These are phyloP conservation scores for Hanleya hanleyi DNA, from an alignment of 2,888 invertebrate species.

Conservation along the genomic window DNA sequence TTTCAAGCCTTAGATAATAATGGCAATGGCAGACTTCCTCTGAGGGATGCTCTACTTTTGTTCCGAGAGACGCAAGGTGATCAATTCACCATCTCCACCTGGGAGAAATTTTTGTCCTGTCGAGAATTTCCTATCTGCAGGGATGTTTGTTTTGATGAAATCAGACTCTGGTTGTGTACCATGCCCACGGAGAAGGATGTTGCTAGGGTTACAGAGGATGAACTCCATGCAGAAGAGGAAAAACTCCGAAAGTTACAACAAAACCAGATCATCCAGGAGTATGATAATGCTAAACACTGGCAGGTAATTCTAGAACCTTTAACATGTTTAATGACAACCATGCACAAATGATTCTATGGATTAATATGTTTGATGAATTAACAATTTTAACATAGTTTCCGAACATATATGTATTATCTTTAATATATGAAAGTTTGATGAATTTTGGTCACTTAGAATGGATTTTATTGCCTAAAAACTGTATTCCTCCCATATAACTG, in stretches of 20 bases:
- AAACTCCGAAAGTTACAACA: conserved; percentile 36
- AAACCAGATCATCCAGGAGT: conserved; percentile 33
- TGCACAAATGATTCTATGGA: no score
- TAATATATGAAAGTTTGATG: no score
- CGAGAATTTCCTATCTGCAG: conserved; percentile 40
- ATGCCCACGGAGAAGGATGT: conserved; percentile 40
- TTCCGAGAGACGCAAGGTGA: conserved; percentile 66
- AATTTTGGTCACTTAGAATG: no score
- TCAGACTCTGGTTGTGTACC: conserved; percentile 59
- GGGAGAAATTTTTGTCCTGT: conserved; percentile 57
- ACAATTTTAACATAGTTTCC: no score
- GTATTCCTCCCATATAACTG: no score
- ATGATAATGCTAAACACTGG: conserved; percentile 30
- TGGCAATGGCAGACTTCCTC: conserved; percentile 50
- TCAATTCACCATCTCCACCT: conserved; percentile 58
- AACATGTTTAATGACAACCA: no score
- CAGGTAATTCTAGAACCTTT: conserved; percentile 23
- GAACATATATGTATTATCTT: no score
- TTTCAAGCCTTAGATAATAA: conserved; percentile 46
- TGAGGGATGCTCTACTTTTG: conserved; percentile 59
- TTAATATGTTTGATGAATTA: no score
- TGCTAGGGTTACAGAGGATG: conserved; percentile 42
- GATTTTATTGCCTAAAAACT: no score
- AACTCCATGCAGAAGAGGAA: conserved; percentile 49
- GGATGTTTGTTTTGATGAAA: conserved; percentile 66